Base-by-base conservation (phyloP, 2,888 invertebrate genomes). In the Amphiduros pacificus region DNA sequence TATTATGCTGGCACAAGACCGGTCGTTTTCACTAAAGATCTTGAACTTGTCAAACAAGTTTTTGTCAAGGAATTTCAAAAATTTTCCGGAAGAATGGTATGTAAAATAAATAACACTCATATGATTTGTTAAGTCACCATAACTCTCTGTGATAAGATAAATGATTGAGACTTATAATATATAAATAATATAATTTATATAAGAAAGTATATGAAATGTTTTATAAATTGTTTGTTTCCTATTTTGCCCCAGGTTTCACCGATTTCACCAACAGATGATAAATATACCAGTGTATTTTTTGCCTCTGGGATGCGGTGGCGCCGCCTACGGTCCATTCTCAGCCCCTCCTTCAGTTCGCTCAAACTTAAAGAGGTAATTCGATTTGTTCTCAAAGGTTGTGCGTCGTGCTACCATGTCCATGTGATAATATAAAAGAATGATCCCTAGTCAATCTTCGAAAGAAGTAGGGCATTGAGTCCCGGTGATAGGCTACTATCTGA, bases 321-420 rank as follows among this genome's bases (percentile, higher is more conserved):
- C 71, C 76, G 85, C n/a, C 79, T 86, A 11, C 73, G 87, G 28
- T 74, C 80, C 11, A 75, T 85, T 4, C 75, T 84, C 6, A 83
- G 83, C 48, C 85, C 86, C 1, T 82, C 83, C 1, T 86, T 87
- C 70, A 83, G 84, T 11, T 75, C 82, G 4, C 69, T 77, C 36
- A 86, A 85, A 74, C 79, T 86, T 72, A 83, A 83, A 67, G 76
- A 78, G 73, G 80, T 84, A n/a, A n/a, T n/a, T n/a, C n/a, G n/a
- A n/a, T n/a, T n/a, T n/a, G n/a, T n/a, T n/a, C n/a, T n/a, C n/a
- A n/a, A n/a, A n/a, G n/a, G n/a, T n/a, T n/a, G n/a, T n/a, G n/a
- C n/a, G n/a, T n/a, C n/a, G n/a, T n/a, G n/a, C n/a, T n/a, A n/a
- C n/a, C n/a, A n/a, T n/a, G n/a, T n/a, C n/a, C n/a, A n/a, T n/a